Conservation (phyloP, 2,888 invertebrate genomes). For the Agrochola macilenta region DNA sequence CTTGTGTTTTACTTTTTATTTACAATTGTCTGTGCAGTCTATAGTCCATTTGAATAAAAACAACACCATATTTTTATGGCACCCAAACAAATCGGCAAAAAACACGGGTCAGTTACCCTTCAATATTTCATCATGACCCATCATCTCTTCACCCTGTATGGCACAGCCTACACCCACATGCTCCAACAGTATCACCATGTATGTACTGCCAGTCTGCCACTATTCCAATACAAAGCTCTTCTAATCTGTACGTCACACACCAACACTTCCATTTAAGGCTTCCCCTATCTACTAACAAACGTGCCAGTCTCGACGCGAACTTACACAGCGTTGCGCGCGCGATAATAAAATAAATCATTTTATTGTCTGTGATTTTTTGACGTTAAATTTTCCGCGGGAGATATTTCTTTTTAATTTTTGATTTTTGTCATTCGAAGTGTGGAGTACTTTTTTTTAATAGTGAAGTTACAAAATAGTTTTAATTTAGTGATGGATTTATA, state of each 20-base stretch:
- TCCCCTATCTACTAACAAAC: slow-evolving; percentile 69
- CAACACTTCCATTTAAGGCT: slow-evolving; percentile 76
- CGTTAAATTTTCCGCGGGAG: slow-evolving; percentile 51
- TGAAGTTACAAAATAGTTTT: slow-evolving; percentile 14
- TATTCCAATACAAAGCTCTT: slow-evolving; percentile 40
- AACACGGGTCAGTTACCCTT: slow-evolving; percentile 29
- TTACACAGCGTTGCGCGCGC: slow-evolving; percentile 75
- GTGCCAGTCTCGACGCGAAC: slow-evolving; percentile 80
- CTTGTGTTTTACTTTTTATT: no score
- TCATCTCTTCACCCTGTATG: slow-evolving; percentile 28
- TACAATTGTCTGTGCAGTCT: background rate
- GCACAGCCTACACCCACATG: slow-evolving; percentile 51
- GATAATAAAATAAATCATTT: slow-evolving; percentile 62
- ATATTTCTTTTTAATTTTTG: slow-evolving; percentile 5
- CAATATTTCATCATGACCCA: slow-evolving; percentile 30
- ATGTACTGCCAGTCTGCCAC: slow-evolving; percentile 42
- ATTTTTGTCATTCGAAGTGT: slow-evolving; percentile 14
- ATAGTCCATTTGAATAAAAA: background rate
- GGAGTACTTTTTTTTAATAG: slow-evolving; percentile 13
- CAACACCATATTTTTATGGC: background rate
- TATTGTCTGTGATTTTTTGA: slow-evolving; percentile 45
- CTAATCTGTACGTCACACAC: slow-evolving; percentile 69
- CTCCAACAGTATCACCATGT: slow-evolving; percentile 48
- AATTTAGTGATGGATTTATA: slow-evolving; percentile 23
- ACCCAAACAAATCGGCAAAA: background rate